These are phyloP conservation scores for Idaea aversata DNA, from an alignment of 2,888 invertebrate species.

Conservation along the genomic window DNA sequence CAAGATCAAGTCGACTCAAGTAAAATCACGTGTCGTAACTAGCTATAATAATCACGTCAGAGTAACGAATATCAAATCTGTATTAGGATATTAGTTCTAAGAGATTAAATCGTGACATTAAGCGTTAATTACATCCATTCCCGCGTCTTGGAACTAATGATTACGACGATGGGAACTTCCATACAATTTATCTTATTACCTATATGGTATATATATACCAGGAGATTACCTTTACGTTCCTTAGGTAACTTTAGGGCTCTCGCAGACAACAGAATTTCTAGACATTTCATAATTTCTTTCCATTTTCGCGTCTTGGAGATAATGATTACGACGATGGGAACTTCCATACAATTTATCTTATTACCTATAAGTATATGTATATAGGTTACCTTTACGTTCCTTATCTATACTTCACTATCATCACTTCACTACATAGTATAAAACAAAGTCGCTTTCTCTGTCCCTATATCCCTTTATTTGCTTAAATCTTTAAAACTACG, in stretches of 20 bases:
- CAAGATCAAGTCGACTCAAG: neutral
- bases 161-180: neutral
- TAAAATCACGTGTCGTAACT: neutral
- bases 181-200: neutral
- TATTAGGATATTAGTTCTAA: neutral
- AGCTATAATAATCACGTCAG: neutral
- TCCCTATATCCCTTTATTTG: too few relatives aligned
- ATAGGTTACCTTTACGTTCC: too few relatives aligned
- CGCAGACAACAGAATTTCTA: neutral
- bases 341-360: too few relatives aligned
- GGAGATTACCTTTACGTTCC: neutral
- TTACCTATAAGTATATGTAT: too few relatives aligned
- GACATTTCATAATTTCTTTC: too few relatives aligned
- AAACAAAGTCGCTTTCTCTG: too few relatives aligned
- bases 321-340: too few relatives aligned
- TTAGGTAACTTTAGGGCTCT: neutral
- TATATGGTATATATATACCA: neutral
- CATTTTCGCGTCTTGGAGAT: too few relatives aligned
- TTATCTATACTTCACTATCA: too few relatives aligned
- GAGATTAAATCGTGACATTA: neutral
- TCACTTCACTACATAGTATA: too few relatives aligned
- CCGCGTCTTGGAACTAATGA: neutral
- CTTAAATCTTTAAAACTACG: too few relatives aligned
- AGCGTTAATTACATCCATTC: neutral
- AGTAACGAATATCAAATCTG: neutral